Base-by-base conservation (phyloP, 2,888 invertebrate genomes). In the Linyphia triangularis region DNA sequence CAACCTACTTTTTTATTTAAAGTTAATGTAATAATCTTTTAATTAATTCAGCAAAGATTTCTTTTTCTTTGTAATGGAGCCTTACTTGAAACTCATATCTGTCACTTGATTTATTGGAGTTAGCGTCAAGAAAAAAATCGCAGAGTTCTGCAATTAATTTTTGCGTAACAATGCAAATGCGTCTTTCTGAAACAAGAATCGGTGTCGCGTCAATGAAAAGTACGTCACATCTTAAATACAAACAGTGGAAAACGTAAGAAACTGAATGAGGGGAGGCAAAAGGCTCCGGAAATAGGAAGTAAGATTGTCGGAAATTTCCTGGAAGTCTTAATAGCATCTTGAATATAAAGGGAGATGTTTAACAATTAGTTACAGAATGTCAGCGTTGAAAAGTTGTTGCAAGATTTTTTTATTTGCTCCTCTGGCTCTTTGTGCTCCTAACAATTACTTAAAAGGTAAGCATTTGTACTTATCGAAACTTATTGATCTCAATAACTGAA, bases 221-320 rank as follows among this genome's bases (percentile, higher is more conserved):
- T 40, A 24, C 43, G 26, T 72, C 70, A 72, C 24, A 40, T 30
- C 13, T 9, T 10, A 33, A n/a, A n/a, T 69, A 22, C n/a, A 37
- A 19, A 16, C 37, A 30, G 24, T 22, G 5, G 22, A 40, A 72
- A 33, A 40, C 19, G 28, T n/a, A n/a, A 79, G 26, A 9, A 79
- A 16, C n/a, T 51, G 13, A 51, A 51, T 77, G 22, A 24, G 51
- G 67, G 40, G 61, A 28, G 79, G 40, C 51, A 26, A 57, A 67
- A 67, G 22, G 79, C n/a, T 67, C 67, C 83, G 83, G 83, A 83
- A 83, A 73, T 61, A 65, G 83, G 83, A 83, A 73, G 51, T 83
- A 33, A 26, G 83, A 83, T 83, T 30, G 30, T 63, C 16, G 16
- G n/a, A 82, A 40, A 40, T 82, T 82, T 82, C 82, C 73, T 51